A percentile compares a stretch with the other conserved stretches of the same genome.
phyloP scores from a whole-genome alignment of 2,113 vertebrate genomes.

The Andinoacara biseriatus region DNA sequence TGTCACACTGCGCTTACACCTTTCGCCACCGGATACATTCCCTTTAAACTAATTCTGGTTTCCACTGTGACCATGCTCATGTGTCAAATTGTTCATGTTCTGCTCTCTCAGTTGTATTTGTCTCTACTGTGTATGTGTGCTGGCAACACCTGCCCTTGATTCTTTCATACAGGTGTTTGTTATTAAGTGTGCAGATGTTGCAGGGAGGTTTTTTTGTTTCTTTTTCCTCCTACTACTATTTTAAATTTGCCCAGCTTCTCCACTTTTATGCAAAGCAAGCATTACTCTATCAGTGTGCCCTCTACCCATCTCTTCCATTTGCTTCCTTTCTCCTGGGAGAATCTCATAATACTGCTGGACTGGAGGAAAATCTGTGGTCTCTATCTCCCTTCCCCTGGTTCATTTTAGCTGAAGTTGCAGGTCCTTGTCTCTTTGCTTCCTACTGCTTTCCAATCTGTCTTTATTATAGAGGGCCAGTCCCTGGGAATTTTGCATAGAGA shows the following conservation, averaged over 20 bases:
- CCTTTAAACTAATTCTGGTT: constrained; percentile 13
- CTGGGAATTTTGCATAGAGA: constrained; percentile 55
- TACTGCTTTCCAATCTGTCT: constrained; percentile 75
- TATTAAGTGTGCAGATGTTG: neutral
- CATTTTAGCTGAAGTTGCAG: constrained; percentile 77
- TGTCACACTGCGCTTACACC: constrained; percentile 49
- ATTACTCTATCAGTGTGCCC: constrained; percentile 32
- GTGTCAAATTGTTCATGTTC: constrained; percentile 19
- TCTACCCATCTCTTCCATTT: constrained; percentile 27
- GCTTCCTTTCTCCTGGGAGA: constrained; percentile 51
- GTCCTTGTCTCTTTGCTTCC: constrained; percentile 73
- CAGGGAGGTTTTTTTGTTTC: neutral
- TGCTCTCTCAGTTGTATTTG: neutral
- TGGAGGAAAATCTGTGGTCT: constrained; percentile 54
- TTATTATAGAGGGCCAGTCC: constrained; percentile 60
- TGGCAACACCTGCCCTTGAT: neutral
- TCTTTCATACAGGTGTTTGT: neutral
- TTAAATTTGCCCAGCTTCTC: constrained; percentile 25
- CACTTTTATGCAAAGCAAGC: constrained; percentile 41
- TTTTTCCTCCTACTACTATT: constrained; percentile 16
- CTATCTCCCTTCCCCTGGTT: constrained; percentile 49
- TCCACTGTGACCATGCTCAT: constrained; percentile 1
- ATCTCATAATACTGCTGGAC: constrained; percentile 64
- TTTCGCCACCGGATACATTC: constrained; percentile 39
- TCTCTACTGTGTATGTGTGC: neutral